Evolutionary conservation across 2,888 invertebrate genomes (phyloP), one percentile per base, ranked within the genome.

Genomic region (Cyclophora albipunctata): DNA sequence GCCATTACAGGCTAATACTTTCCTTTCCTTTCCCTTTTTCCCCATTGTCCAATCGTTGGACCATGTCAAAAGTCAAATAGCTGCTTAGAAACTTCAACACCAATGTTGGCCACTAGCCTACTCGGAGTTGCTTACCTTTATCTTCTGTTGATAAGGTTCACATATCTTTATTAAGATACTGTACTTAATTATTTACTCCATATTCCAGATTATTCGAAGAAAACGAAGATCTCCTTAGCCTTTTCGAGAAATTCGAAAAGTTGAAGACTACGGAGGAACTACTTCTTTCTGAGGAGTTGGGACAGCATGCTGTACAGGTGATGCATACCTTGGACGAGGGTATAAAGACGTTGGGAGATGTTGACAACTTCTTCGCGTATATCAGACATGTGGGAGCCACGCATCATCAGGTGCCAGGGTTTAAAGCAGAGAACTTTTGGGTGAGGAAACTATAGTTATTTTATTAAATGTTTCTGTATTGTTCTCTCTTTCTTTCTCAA

Each of bases 271-370:
- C 91, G 58, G 94, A 95, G 62, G 92, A 94, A 57, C 93, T 95
- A 71, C 91, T 93, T 47, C 91, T 91, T 61, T 95, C 95, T 55
- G 91, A 93, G 73, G 95, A 95, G 74, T 81, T 97, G 56, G 94
- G 94, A n/a, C 94, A 95, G 64, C 96, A 97, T 69, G 96, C 96
- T 7, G 93, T 91, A 54, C 93, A 93, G 67, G 96, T 97, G 42
- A 96, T 97, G 96, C 92, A 92, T 59, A 95, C 96, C 2, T 80
- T 97, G 59, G 96, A 97, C 74, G 95, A 96, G 66, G 94, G 95
- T 47, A 96, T 97, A 82, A 93, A 94, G 73, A 92, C 93, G 44
- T 88, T 97, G 51, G 94, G 94, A 62, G 93, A 96, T 74, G 90
- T 95, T 70, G 96, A 96, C 73, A 89, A 91, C 46, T 96, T 96